Conservation (phyloP, 2,797 vertebrate genomes). For the Manis crassicaudata region DNA sequence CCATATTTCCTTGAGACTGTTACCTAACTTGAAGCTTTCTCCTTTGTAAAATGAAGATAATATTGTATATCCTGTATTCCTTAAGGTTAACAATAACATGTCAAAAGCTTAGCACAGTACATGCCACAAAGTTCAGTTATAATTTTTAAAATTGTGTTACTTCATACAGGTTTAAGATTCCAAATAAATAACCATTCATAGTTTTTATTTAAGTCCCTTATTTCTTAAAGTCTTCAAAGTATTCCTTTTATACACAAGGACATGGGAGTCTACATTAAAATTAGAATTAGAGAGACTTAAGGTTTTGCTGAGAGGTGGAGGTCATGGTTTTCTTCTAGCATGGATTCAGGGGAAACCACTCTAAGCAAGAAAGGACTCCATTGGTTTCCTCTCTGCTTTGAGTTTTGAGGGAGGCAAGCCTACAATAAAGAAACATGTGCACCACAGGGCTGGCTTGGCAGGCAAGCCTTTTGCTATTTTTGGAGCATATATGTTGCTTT, state of each 20-base stretch:
- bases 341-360: not conserved
- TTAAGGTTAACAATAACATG: not conserved
- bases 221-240: constrained; percentile 42
- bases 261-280: constrained; percentile 19
- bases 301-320: constrained; percentile 27
- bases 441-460: constrained; percentile 58
- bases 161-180: not conserved
- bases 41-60: not conserved
- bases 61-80: not conserved
- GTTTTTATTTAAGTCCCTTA: not conserved
- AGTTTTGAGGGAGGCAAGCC: not conserved
- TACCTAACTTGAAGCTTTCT: not conserved
- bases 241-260: constrained; percentile 27
- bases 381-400: constrained; percentile 7
- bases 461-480: constrained; percentile 58
- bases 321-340: constrained; percentile 25
- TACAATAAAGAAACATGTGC: not conserved
- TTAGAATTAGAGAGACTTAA: constrained; percentile 6
- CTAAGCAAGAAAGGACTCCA: not conserved
- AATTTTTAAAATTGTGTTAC: not conserved
- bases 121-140: not conserved
- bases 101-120: not conserved
- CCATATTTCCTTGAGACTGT: not conserved
- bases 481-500: constrained; percentile 49
- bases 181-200: not conserved